A percentile compares a stretch with the other conserved stretches of the same genome.
These are phyloP conservation scores for Cynoglossus semilaevis DNA, from an alignment of 2,113 vertebrate genomes.

Conservation along the genomic window DNA sequence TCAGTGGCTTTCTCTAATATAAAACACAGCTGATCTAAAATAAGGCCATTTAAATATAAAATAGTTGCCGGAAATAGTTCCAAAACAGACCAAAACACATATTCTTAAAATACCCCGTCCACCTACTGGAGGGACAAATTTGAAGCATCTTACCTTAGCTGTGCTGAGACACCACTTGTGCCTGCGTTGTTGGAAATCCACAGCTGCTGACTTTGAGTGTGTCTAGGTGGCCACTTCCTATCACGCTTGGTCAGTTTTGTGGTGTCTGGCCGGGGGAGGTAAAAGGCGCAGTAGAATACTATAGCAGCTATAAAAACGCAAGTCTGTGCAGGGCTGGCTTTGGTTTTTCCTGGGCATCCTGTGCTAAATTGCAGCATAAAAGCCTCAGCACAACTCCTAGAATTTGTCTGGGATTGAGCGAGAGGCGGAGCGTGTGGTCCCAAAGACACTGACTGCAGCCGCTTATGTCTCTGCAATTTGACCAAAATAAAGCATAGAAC, in stretches of 20 bases:
- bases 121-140: too few relatives aligned
- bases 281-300: constrained; percentile 87
- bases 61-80: too few relatives aligned
- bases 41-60: background rate
- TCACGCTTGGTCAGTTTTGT: constrained; percentile 76
- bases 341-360: constrained; percentile 84
- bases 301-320: constrained; percentile 91
- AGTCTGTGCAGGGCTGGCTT: constrained; percentile 88
- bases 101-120: background rate
- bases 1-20: constrained; percentile 7
- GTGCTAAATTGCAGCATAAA: constrained; percentile 92
- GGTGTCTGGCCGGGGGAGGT: constrained; percentile 76
- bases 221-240: constrained; percentile 80
- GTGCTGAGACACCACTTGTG: constrained; percentile 9
- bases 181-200: constrained; percentile 33
- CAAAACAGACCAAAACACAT: background rate
- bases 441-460: constrained; percentile 78
- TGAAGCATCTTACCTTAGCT: constrained; percentile 56
- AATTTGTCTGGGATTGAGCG: constrained; percentile 87
- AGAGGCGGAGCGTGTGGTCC: constrained; percentile 86
- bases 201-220: constrained; percentile 69
- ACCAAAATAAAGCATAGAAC: constrained; percentile 51
- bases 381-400: constrained; percentile 87
- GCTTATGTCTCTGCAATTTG: constrained; percentile 79
- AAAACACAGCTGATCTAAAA: constrained; percentile 22